Evolutionary conservation across 2,888 invertebrate species (phyloP).

Genomic region (Eubasilissa splendida): DNA sequence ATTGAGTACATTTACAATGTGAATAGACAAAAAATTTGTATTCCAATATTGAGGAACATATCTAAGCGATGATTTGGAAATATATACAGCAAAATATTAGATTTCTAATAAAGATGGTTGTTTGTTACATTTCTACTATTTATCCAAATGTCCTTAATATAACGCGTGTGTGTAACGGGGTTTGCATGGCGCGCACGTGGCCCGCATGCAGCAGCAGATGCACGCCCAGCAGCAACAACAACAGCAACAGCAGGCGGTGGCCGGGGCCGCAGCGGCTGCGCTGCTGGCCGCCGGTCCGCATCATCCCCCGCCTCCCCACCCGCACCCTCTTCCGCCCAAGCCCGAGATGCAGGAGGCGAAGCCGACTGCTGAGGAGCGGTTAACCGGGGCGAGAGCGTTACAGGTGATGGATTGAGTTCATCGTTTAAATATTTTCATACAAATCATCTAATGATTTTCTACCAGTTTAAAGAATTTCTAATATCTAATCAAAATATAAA

Average conservation of each 20-base stretch:
- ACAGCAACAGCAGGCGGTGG: slow-evolving; percentile 63
- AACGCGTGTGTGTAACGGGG: slow-evolving; percentile 30
- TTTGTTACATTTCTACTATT: neutral
- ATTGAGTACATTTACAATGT: too few species aligned
- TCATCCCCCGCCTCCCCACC: slow-evolving; percentile 68
- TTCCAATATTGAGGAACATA: too few species aligned
- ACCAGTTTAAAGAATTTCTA: too few species aligned
- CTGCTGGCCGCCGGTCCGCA: slow-evolving; percentile 66
- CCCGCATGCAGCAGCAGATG: slow-evolving; percentile 84
- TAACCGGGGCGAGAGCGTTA: slow-evolving; percentile 69
- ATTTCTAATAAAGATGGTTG: too few species aligned
- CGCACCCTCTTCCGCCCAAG: slow-evolving; percentile 68
- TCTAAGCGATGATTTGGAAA: too few species aligned
- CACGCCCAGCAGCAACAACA: slow-evolving; percentile 80
- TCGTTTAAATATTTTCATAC: too few species aligned
- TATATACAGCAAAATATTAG: too few species aligned
- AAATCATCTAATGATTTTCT: too few species aligned
- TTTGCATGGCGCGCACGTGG: slow-evolving; percentile 57
- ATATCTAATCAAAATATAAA: too few species aligned
- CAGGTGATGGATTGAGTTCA: slow-evolving; percentile 63
- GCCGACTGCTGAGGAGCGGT: slow-evolving; percentile 73
- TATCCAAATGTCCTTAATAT: neutral
- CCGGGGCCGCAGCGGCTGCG: neutral
- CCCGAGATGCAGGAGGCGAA: slow-evolving; percentile 68
- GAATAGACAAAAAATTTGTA: too few species aligned